Base-by-base conservation (phyloP, 2,113 vertebrate genomes). In the Platysternon megacephalum region DNA sequence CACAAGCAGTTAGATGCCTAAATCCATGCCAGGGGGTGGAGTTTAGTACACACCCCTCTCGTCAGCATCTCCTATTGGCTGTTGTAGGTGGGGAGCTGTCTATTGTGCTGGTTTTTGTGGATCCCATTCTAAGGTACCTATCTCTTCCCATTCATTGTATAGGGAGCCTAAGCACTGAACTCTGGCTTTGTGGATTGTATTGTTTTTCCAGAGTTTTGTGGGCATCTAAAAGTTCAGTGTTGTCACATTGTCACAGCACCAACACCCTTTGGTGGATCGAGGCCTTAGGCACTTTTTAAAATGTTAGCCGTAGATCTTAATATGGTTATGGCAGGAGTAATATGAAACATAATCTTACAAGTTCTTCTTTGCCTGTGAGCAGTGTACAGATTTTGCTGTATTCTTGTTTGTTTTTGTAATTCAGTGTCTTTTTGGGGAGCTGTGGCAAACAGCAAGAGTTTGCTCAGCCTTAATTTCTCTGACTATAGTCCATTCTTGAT, bases 321-420 rank as follows among this genome's bases (percentile, higher is more conserved):
- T 55, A 55, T 55, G 8, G 86, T 91, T 95, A 82, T 91, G 83
- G 44, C 90, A 91, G 55, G 29, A 96, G 81, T 93, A 83, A 92
- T 88, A 95, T 94, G 91, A 94, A 96, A 96, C 95, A 84, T 89
- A 96, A 92, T 89, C 90, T 94, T 94, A 89, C 72, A 90, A 93
- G 94, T 97, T 97, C 93, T 82, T 91, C 87, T 92, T 61, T 90
- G 82, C 90, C 95, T 90, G 28, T 3, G 2, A 92, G 91, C 86
- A 94, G 94, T 91, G 93, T 28, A 82, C 87, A 80, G 78, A 93
- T 85, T 95, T 97, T 93, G 61, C 61, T 65, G 32, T 13, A 5
- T 16, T 74, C 87, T 85, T 96, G 90, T 96, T 94, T 89, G 90
- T 24, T 95, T 96, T 95, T 84, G 90, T 82, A 78, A 89, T 93